Percentiles rank a stretch among this genome's conserved stretches.
phyloP scores from a whole-genome alignment of 2,888 invertebrate species.

The Hololepta plana region DNA sequence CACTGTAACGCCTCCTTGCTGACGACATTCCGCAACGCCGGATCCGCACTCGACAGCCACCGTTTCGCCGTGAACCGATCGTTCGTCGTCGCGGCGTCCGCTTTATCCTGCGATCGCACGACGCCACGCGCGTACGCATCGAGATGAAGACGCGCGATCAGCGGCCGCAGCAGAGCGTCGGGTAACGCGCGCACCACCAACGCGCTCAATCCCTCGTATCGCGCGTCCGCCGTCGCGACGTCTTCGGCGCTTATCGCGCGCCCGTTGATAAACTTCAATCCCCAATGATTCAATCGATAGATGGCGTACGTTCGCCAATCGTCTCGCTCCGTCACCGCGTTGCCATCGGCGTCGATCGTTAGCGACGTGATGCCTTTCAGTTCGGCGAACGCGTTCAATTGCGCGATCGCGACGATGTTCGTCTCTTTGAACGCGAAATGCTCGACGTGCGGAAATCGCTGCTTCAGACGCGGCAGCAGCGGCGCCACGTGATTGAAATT shows the following conservation, averaged over 20 bases:
- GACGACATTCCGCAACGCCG: conserved; percentile 61
- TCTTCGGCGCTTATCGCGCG: conserved; percentile 44
- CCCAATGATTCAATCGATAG: conserved; percentile 77
- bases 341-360: conserved; percentile 64
- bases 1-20: conserved; percentile 76
- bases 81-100: conserved; percentile 24
- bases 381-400: conserved; percentile 79
- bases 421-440: conserved; percentile 56
- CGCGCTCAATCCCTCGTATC: conserved; percentile 58
- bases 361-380: conserved; percentile 65
- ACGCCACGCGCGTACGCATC: conserved; percentile 29
- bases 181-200: conserved; percentile 66
- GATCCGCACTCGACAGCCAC: conserved; percentile 55
- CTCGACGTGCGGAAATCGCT: conserved; percentile 65
- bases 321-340: conserved; percentile 55
- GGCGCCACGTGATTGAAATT: conserved; percentile 50
- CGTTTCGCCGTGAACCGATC: conserved; percentile 36
- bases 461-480: conserved; percentile 34
- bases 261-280: conserved; percentile 52
- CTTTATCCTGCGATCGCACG: conserved; percentile 25
- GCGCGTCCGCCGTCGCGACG: conserved; percentile 45
- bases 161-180: conserved; percentile 57
- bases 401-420: conserved; percentile 57
- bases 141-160: conserved; percentile 51
- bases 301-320: conserved; percentile 66